phyloP scores from a whole-genome alignment of 2,888 invertebrate species.

The Dione juno region DNA sequence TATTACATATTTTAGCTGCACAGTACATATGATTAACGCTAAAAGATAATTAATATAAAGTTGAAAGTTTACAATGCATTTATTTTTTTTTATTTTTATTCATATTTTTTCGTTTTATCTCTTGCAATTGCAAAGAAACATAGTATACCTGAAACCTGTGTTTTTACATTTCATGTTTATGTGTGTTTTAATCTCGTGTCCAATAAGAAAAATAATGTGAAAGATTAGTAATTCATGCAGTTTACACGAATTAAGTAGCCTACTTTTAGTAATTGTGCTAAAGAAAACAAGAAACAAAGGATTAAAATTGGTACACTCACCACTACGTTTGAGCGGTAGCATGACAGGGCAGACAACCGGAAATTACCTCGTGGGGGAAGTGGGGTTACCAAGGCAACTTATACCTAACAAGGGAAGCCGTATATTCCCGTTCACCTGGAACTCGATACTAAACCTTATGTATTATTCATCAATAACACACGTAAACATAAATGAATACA shows the following conservation, averaged over 20 bases:
- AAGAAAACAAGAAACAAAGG: slow-evolving; percentile 38
- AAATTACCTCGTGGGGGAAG: slow-evolving; percentile 66
- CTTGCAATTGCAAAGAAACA: background rate
- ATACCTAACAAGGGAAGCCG: slow-evolving; percentile 73
- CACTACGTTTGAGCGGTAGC: slow-evolving; percentile 46
- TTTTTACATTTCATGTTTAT: background rate
- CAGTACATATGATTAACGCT: background rate
- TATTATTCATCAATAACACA: slow-evolving; percentile 44
- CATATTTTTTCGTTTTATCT: background rate
- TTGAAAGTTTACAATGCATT: background rate
- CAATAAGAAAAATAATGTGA: background rate
- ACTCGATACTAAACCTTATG: slow-evolving; percentile 46
- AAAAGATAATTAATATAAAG: background rate
- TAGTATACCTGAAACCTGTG: background rate
- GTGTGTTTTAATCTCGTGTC: background rate
- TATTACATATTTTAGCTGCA: background rate
- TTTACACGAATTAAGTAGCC: background rate
- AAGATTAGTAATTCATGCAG: background rate
- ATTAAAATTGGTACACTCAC: slow-evolving; percentile 38
- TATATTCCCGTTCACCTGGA: slow-evolving; percentile 50
- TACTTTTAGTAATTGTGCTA: slow-evolving; percentile 18
- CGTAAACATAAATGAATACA: background rate
- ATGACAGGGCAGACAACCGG: slow-evolving; percentile 63
- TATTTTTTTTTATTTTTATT: background rate
- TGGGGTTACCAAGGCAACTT: slow-evolving; percentile 72